Evolutionary conservation across 2,888 invertebrate genomes (phyloP).

Genomic region (Tinea trinotella): DNA sequence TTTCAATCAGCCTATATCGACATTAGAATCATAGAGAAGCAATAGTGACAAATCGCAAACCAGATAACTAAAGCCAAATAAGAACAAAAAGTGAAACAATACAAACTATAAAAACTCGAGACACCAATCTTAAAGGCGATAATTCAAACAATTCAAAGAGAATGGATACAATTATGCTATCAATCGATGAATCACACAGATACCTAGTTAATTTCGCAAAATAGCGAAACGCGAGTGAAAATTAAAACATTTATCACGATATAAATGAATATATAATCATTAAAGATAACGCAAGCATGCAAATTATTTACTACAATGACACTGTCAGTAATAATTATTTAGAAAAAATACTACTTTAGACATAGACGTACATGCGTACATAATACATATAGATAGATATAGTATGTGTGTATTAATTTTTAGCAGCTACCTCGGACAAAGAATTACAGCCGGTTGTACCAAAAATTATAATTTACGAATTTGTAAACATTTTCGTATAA

Average conservation of each 20-base stretch:
- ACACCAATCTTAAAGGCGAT: background rate
- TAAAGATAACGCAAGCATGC: background rate
- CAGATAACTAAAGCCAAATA: too few relatives aligned
- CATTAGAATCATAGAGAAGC: too few relatives aligned
- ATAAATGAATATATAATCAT: background rate
- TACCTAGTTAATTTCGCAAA: background rate
- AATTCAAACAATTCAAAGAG: background rate
- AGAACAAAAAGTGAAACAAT: conserved; percentile 2
- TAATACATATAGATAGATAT: too few relatives aligned
- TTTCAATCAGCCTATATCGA: too few relatives aligned
- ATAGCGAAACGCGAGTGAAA: background rate
- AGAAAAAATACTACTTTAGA: background rate
- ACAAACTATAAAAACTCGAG: background rate
- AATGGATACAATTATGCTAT: conserved; percentile 1
- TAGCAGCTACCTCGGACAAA: too few relatives aligned
- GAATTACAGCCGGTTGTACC: too few relatives aligned
- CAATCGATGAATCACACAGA: background rate
- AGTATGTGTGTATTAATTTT: too few relatives aligned
- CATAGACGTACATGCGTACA: too few relatives aligned
- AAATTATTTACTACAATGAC: background rate
- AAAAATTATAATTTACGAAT: too few relatives aligned
- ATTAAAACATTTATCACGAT: background rate
- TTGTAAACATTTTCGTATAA: too few relatives aligned
- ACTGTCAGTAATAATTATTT: background rate
- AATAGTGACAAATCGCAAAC: too few relatives aligned